Evolutionary conservation across 1,140 invertebrate genomes (phyloP), one percentile per base, ranked within the genome.

Genomic region (Galendromus occidentalis): DNA sequence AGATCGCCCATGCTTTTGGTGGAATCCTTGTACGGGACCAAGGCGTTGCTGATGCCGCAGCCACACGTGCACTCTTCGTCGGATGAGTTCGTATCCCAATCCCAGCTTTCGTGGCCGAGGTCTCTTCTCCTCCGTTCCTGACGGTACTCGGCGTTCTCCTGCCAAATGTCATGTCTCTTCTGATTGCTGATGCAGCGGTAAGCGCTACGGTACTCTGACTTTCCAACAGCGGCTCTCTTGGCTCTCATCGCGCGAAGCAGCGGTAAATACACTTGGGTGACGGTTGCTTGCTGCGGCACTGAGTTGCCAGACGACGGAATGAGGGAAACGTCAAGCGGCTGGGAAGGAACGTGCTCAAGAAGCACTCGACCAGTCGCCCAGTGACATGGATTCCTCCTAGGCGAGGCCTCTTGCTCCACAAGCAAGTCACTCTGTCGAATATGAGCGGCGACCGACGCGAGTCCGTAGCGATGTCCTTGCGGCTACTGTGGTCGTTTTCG

Each of bases 111-210:
- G 33, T 59, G 51, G 12, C 51, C 51, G 22, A 59, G 25, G 33
- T 59, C 51, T 25, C 51, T 14, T 59, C 51, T 17, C 14, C 51
- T 17, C 22, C 51, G 51, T 9, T 59, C 51, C 51, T 59, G 51
- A 20, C 51, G 51, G 33, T 59, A 59, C 33, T 59, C 51, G 14
- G 51, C 51, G 22, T 59, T 59, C 22, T 59, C 51, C 51, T 59
- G 51, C 51, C 51, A 59, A 59, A 59, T 59, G 51, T 59, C 51
- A 59, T 59, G 51, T 59, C 51, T 59, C 51, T 59, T 59, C 33
- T 59, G 51, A 59, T 59, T 59, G 33, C 51, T 59, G 51, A 59
- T 59, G 33, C 51, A 59, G 51, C 51, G 51, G 20, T 59, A 59
- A 14, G 51, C 51, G 25, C 51, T 17, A 6, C 14, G 12, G 33